phyloP scores from a whole-genome alignment of 2,113 vertebrate genomes.

The Myrmecobius fasciatus region DNA sequence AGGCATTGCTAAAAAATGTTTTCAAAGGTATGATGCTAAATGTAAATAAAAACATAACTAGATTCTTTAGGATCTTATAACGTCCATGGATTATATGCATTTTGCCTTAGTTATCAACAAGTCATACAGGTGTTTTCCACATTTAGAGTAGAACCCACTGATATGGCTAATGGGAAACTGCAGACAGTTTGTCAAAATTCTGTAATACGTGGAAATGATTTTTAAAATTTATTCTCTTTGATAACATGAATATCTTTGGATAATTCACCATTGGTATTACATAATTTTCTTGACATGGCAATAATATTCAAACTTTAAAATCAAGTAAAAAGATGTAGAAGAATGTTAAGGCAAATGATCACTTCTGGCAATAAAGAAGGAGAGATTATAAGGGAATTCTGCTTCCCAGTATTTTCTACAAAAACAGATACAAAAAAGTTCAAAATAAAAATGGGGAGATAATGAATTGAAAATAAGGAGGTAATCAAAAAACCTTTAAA shows the following conservation, averaged over 20 bases:
- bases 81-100: conserved; percentile 4
- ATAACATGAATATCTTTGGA: not conserved
- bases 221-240: not conserved
- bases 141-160: not conserved
- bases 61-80: not conserved
- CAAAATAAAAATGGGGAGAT: not conserved
- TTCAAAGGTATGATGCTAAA: not conserved
- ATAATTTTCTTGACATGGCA: not conserved
- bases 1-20: not conserved
- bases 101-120: not conserved
- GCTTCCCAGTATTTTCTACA: not conserved
- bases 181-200: not conserved
- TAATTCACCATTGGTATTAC: not conserved
- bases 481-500: not conserved
- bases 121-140: not conserved
- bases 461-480: not conserved
- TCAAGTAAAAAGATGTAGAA: not conserved
- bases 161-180: not conserved
- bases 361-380: not conserved
- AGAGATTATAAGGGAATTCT: not conserved
- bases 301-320: not conserved
- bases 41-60: not conserved
- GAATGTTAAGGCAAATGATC: not conserved
- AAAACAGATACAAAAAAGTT: not conserved
- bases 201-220: not conserved